A percentile compares a stretch with the other conserved stretches of the same genome.
Conservation (phyloP, 2,888 invertebrate genomes). For the Trissolcus japonicus region DNA sequence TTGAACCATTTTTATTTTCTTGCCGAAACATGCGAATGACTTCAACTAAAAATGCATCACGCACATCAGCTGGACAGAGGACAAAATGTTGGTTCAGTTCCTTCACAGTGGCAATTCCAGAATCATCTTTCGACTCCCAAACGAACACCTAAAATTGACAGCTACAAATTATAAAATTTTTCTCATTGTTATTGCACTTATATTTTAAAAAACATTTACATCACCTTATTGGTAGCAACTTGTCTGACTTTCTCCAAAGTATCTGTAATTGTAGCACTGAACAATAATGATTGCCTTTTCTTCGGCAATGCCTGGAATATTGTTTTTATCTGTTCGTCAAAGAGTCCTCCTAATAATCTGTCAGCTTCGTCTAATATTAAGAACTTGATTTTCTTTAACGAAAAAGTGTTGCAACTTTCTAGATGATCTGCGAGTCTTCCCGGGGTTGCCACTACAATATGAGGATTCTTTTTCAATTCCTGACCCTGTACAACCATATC, state of each 20-base stretch:
- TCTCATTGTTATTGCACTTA: background rate
- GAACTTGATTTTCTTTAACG: constrained; percentile 87
- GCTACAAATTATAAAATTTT: background rate
- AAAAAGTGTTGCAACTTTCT: constrained; percentile 89
- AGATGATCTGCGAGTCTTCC: constrained; percentile 96
- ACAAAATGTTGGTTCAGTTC: constrained; percentile 94
- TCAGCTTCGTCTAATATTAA: constrained; percentile 98
- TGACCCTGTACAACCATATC: constrained; percentile 93
- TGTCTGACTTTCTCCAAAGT: constrained; percentile 83
- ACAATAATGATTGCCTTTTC: constrained; percentile 90
- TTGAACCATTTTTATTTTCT: constrained; percentile 85
- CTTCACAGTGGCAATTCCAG: constrained; percentile 88
- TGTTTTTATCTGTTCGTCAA: constrained; percentile 88
- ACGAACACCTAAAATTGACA: constrained; percentile 67
- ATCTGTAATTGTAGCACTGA: constrained; percentile 97
- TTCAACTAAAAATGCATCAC: constrained; percentile 94
- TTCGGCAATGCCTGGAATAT: constrained; percentile 87
- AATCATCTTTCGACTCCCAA: constrained; percentile 79
- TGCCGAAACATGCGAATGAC: constrained; percentile 86
- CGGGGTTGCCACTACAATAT: constrained; percentile 97
- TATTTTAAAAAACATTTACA: no score
- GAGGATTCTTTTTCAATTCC: constrained; percentile 89
- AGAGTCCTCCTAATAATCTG: constrained; percentile 86
- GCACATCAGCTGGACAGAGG: constrained; percentile 91
- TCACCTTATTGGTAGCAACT: constrained; percentile 81